phyloP scores from a whole-genome alignment of 2,888 invertebrate species.

The Busseola fusca region DNA sequence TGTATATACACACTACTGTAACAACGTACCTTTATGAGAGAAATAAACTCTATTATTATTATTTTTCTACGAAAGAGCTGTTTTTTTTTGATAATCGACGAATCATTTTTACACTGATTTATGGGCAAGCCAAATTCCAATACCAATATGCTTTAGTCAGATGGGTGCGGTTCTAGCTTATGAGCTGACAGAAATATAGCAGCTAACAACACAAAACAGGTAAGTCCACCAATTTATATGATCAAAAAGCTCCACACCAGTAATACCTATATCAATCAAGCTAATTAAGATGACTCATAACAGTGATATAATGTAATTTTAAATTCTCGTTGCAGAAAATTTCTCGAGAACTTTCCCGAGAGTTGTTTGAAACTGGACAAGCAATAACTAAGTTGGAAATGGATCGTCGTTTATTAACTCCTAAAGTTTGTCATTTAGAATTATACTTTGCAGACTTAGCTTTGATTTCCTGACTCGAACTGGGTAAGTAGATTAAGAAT shows the following conservation, averaged over 20 bases:
- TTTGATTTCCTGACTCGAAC: too few relatives aligned
- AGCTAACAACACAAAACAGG: slow-evolving; percentile 5
- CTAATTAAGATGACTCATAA: slow-evolving; percentile 47
- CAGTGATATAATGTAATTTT: slow-evolving; percentile 7
- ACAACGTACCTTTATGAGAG: too few relatives aligned
- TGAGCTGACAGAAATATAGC: not conserved
- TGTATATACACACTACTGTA: too few relatives aligned
- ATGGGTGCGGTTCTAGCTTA: slow-evolving; percentile 19
- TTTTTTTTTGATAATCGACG: too few relatives aligned
- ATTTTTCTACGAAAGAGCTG: too few relatives aligned
- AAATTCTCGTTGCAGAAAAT: slow-evolving; percentile 9
- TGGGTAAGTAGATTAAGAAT: slow-evolving; percentile 8
- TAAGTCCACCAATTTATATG: slow-evolving; percentile 24
- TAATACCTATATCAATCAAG: slow-evolving; percentile 19
- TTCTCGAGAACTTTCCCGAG: not conserved
- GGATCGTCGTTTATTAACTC: slow-evolving; percentile 7
- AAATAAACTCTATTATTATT: too few relatives aligned
- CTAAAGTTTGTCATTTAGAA: slow-evolving; percentile 33
- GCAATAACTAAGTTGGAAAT: slow-evolving; percentile 6
- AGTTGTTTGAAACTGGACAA: slow-evolving; percentile 5
- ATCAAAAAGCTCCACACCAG: slow-evolving; percentile 29
- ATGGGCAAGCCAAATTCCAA: not conserved
- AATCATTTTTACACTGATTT: too few relatives aligned
- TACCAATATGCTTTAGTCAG: not conserved
- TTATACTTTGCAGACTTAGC: slow-evolving; percentile 10